These are phyloP conservation scores for Notamacropus eugenii DNA, from an alignment of 2,797 vertebrate species.

Conservation along the genomic window DNA sequence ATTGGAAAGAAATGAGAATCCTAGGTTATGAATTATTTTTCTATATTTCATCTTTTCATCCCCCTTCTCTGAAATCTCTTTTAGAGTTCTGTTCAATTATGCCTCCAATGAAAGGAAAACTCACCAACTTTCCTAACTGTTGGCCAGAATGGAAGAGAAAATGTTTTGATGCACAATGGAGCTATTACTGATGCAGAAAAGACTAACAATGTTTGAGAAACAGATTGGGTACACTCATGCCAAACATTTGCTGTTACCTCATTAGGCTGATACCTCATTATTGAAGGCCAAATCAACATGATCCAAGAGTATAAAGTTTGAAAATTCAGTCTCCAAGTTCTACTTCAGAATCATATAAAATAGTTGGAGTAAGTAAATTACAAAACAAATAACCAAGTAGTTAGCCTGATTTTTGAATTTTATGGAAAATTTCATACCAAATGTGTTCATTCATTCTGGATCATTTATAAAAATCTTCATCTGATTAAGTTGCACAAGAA, in stretches of 20 bases:
- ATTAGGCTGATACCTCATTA: constrained; percentile 45
- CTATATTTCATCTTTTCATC: background rate
- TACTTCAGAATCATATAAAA: constrained; percentile 52
- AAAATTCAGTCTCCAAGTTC: constrained; percentile 48
- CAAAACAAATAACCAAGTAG: background rate
- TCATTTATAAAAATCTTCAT: background rate
- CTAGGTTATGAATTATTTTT: background rate
- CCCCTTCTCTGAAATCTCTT: background rate
- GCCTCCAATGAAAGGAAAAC: background rate
- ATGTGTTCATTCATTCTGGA: background rate
- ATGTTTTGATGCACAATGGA: constrained; percentile 34
- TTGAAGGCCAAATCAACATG: constrained; percentile 58
- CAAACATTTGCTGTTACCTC: constrained; percentile 49
- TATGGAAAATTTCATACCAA: background rate
- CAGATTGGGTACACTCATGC: constrained; percentile 39
- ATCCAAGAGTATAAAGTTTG: constrained; percentile 34
- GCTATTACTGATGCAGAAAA: constrained; percentile 35
- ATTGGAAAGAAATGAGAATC: background rate
- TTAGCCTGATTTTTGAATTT: constrained; percentile 26
- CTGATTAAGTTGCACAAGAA: constrained; percentile 30
- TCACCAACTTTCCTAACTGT: background rate
- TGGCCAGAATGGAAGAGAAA: constrained; percentile 4
- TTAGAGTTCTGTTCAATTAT: background rate
- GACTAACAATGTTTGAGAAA: constrained; percentile 59
- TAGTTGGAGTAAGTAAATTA: background rate